Conservation (phyloP, 1,140 invertebrate species). For the Wiebesia pumilae region DNA sequence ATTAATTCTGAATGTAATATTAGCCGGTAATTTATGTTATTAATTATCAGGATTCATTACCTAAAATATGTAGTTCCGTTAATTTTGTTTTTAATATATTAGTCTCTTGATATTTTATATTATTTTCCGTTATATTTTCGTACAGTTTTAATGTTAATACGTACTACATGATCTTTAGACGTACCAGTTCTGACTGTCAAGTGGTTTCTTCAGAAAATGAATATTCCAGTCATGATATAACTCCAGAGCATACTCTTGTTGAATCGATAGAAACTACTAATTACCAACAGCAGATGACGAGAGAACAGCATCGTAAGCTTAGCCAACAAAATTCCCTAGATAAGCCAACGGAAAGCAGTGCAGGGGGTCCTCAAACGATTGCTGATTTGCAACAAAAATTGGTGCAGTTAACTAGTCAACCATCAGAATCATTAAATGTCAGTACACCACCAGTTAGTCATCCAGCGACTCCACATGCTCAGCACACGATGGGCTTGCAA, state of each 20-base stretch:
- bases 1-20: slow-evolving; percentile 62
- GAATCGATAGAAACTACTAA: slow-evolving; percentile 65
- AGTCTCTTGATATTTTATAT: too few relatives aligned
- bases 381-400: slow-evolving; percentile 77
- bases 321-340: slow-evolving; percentile 77
- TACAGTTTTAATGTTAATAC: slow-evolving; percentile 13
- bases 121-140: too few relatives aligned
- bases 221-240: slow-evolving; percentile 71
- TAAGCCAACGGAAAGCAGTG: slow-evolving; percentile 62
- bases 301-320: slow-evolving; percentile 70
- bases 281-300: slow-evolving; percentile 65
- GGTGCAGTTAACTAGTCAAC: slow-evolving; percentile 76
- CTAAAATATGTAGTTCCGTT: too few relatives aligned
- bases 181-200: slow-evolving; percentile 69
- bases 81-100: too few relatives aligned
- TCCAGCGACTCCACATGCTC: slow-evolving; percentile 77
- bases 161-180: slow-evolving; percentile 49
- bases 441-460: slow-evolving; percentile 75
- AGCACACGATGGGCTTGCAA: slow-evolving; percentile 71
- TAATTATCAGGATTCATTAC: too few relatives aligned
- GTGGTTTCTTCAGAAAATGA: slow-evolving; percentile 70
- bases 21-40: slow-evolving; percentile 59
- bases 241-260: slow-evolving; percentile 71
- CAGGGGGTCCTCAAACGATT: slow-evolving; percentile 74
- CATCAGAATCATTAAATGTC: slow-evolving; percentile 72